Evolutionary conservation across 2,797 vertebrate genomes (phyloP), one percentile per base, ranked within the genome.

Genomic region (Mormyrus hasselquistii): DNA sequence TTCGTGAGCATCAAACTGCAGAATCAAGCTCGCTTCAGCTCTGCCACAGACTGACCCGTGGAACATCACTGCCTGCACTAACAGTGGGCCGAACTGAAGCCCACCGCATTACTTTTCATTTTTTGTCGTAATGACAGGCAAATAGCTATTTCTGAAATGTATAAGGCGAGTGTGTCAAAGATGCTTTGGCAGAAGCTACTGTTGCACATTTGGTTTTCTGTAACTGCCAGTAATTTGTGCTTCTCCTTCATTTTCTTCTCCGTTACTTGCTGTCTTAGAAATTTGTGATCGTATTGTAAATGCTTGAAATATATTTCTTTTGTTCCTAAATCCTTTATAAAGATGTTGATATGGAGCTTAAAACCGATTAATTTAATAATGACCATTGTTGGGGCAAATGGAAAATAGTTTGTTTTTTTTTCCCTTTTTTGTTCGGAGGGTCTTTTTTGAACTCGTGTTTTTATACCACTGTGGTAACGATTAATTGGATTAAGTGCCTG

Each of bases 401-500:
- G 38, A 44, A 38, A 41, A 79, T 44, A 79, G 38, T 34, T 34
- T 65, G 9, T 69, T 69, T 69, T 34, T n/a, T 29, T 69, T 34
- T 34, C 65, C 65, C 73, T 79, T 44, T 44, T 6, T 82, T 82
- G 41, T 82, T 82, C n/a, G 14, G 38, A 82, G 76, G 19, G 41
- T 44, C 41, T 47, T 79, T 79, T 44, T 79, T 7, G n/a, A 19
- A 41, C 38, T 41, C 7, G 2, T 79, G 73, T 79, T 79, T 79
- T 82, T 44, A 47, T 82, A 47, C 76, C 76, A 47, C 76, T 19
- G 76, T 82, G 76, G 76, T 82, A 82, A 82, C 76, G 76, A 82
- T 82, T 82, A 82, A 82, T 82, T 82, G 76, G 41, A 82, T 82
- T 47, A 82, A 82, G 76, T 82, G 76, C 29, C 76, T 41, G 38